phyloP scores from a whole-genome alignment of 1,140 invertebrate genomes.

The Bursaphelenchus mucronatus region DNA sequence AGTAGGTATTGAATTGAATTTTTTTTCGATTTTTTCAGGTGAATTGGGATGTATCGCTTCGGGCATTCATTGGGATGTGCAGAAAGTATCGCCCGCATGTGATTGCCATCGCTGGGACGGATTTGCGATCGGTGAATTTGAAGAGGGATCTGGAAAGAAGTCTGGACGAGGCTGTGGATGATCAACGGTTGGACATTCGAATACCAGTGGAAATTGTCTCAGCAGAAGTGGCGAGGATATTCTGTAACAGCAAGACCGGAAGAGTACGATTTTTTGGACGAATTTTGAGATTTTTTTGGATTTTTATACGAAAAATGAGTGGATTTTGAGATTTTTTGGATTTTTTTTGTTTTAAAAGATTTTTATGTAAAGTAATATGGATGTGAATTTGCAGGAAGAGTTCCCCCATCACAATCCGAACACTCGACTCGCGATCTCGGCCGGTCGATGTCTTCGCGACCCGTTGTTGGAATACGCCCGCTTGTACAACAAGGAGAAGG shows the following conservation, averaged over 20 bases:
- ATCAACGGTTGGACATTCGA: constrained; percentile 18
- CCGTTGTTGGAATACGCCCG: constrained; percentile 92
- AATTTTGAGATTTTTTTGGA: constrained; percentile 12
- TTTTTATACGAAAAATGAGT: neutral
- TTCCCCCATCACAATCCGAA: constrained; percentile 47
- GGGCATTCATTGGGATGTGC: constrained; percentile 14
- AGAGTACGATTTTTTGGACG: constrained; percentile 17
- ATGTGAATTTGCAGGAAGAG: constrained; percentile 40
- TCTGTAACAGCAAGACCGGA: constrained; percentile 39
- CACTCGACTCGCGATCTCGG: constrained; percentile 70
- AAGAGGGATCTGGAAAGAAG: constrained; percentile 38
- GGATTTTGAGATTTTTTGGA: neutral
- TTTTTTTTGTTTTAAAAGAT: no score
- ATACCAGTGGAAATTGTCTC: constrained; percentile 49
- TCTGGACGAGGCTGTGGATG: constrained; percentile 30
- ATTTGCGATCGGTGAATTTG: constrained; percentile 61
- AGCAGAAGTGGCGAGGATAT: constrained; percentile 48
- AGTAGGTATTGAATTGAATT: no score
- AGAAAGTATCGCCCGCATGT: constrained; percentile 73
- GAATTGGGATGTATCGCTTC: constrained; percentile 9
- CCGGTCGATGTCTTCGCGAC: constrained; percentile 86
- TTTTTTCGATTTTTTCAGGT: constrained; percentile 2
- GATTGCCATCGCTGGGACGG: constrained; percentile 82
- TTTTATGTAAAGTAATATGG: no score
- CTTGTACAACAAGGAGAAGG: constrained; percentile 86